A percentile compares a stretch with the other conserved stretches of the same genome.
Evolutionary conservation across 1,140 invertebrate genomes (phyloP).

Genomic region (Theocolax elegans): DNA sequence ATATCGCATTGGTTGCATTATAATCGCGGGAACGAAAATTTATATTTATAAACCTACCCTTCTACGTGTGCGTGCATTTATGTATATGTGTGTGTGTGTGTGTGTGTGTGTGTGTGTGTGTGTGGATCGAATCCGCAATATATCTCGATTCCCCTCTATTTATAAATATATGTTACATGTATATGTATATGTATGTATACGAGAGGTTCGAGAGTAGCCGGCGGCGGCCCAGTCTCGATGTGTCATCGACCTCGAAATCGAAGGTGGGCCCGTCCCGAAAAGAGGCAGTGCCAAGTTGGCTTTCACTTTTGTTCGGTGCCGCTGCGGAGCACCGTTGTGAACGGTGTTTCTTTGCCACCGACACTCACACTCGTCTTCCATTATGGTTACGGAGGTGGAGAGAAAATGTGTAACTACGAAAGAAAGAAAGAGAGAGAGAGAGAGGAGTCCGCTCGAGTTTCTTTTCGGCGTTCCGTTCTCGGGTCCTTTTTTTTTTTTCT

Average conservation of each 20-base stretch:
- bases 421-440: too few species aligned
- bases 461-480: slow-evolving; percentile 13
- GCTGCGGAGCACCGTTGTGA: slow-evolving; percentile 30
- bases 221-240: slow-evolving; percentile 9
- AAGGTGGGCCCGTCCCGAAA: slow-evolving; percentile 58
- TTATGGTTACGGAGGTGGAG: slow-evolving; percentile 17
- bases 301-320: slow-evolving; percentile 62
- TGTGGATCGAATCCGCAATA: too few species aligned
- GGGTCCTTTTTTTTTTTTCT: slow-evolving; percentile 10
- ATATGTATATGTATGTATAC: too few species aligned
- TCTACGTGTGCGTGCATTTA: too few species aligned
- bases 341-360: slow-evolving; percentile 22
- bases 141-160: too few species aligned
- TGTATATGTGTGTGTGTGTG: too few species aligned
- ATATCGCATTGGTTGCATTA: too few species aligned
- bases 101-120: too few species aligned
- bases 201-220: too few species aligned
- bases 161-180: too few species aligned
- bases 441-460: slow-evolving; percentile 11
- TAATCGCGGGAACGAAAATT: too few species aligned
- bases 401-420: slow-evolving; percentile 26
- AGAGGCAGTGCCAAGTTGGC: slow-evolving; percentile 55
- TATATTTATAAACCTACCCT: too few species aligned
- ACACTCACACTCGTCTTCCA: slow-evolving; percentile 8
- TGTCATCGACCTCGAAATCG: slow-evolving; percentile 62